phyloP scores from a whole-genome alignment of 2,113 vertebrate species.

The Myotis yumanensis region DNA sequence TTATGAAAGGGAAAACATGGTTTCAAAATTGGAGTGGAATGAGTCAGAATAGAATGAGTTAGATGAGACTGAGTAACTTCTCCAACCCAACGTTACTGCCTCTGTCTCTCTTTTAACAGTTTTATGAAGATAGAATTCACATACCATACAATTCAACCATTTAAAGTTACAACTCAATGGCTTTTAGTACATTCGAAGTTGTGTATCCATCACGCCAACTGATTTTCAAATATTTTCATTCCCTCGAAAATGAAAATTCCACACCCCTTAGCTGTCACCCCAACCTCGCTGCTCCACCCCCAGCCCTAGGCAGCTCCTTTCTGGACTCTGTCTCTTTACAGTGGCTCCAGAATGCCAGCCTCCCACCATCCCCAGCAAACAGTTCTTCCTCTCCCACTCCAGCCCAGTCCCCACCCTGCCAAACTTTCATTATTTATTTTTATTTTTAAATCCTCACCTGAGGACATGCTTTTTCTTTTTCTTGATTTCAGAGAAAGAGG shows the following conservation, averaged over 20 bases:
- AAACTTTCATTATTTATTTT: slow-evolving; percentile 26
- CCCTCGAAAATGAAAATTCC: not conserved
- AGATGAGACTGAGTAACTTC: slow-evolving; percentile 1
- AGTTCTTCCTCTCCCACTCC: not conserved
- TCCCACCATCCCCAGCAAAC: not conserved
- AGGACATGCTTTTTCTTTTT: too few species aligned
- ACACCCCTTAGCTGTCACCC: not conserved
- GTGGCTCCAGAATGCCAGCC: not conserved
- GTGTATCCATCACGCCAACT: not conserved
- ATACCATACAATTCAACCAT: not conserved
- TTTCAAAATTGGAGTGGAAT: slow-evolving; percentile 43
- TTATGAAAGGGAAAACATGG: not conserved
- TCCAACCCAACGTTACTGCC: not conserved
- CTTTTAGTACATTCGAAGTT: not conserved
- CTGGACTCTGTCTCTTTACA: not conserved
- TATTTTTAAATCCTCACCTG: too few species aligned
- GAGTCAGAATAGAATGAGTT: slow-evolving; percentile 34
- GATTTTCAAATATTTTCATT: slow-evolving; percentile 36
- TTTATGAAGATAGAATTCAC: not conserved
- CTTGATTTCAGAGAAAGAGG: too few species aligned
- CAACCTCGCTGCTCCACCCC: not conserved
- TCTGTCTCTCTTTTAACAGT: not conserved
- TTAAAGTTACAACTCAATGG: not conserved
- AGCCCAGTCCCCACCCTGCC: not conserved
- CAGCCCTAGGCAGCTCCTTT: not conserved